Conservation (phyloP, 2,797 vertebrate species). For the Myiotriccus ornatus region DNA sequence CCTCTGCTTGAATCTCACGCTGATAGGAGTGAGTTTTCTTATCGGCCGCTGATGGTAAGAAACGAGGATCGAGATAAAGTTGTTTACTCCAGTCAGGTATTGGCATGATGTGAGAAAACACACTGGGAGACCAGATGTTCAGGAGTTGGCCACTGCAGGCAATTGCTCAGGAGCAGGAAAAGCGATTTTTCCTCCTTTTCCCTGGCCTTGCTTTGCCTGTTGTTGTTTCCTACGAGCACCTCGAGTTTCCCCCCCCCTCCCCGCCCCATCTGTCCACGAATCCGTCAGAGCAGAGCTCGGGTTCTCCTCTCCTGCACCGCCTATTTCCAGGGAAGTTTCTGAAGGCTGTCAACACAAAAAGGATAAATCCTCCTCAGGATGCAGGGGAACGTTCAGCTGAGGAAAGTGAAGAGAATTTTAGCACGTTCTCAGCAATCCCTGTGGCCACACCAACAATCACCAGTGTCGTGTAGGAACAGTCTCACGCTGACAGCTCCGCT, state of each 20-base stretch:
- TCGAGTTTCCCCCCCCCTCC: not conserved
- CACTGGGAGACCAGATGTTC: slow-evolving; percentile 39
- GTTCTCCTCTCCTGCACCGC: not conserved
- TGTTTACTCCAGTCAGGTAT: slow-evolving; percentile 62
- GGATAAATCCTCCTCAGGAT: not conserved
- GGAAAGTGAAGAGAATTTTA: not conserved
- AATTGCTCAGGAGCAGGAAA: slow-evolving; percentile 26
- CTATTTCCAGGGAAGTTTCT: not conserved
- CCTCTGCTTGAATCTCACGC: slow-evolving; percentile 32
- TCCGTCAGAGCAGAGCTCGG: not conserved
- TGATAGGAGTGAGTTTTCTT: slow-evolving; percentile 46
- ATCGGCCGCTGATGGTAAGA: slow-evolving; percentile 34
- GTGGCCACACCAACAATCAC: not conserved
- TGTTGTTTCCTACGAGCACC: slow-evolving; percentile 31
- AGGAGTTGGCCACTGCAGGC: not conserved
- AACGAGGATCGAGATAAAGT: slow-evolving; percentile 48
- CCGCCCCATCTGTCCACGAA: too few relatives aligned
- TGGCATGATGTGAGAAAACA: slow-evolving; percentile 50
- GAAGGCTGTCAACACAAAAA: not conserved
- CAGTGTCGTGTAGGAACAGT: fast-evolving
- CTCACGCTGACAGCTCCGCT: not conserved
- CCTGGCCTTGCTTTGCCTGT: not conserved
- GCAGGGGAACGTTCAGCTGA: not conserved
- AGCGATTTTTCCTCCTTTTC: slow-evolving; percentile 15
- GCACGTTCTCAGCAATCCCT: fast-evolving